phyloP scores from a whole-genome alignment of 2,113 vertebrate genomes.

The Nibea coibor region DNA sequence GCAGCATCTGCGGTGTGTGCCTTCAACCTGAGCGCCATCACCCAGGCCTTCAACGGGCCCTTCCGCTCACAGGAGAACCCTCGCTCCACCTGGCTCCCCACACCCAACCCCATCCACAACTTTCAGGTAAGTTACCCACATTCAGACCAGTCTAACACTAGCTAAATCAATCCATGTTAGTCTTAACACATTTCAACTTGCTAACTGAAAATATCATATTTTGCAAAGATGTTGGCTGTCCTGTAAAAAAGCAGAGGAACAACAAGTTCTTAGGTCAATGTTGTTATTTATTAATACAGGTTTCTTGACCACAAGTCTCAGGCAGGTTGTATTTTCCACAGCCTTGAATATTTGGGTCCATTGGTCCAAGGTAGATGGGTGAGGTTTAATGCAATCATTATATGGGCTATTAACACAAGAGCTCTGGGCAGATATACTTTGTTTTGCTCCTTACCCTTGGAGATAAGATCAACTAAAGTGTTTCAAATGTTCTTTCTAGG shows the following conservation, averaged over 20 bases:
- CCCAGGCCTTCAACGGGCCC: slow-evolving; percentile 95
- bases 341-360: too few relatives aligned
- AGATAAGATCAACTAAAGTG: too few relatives aligned
- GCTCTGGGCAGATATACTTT: too few relatives aligned
- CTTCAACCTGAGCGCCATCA: slow-evolving; percentile 98
- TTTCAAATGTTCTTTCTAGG: too few relatives aligned
- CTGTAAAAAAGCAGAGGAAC: neutral
- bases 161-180: neutral
- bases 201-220: neutral
- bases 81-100: slow-evolving; percentile 96
- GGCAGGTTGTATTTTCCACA: too few relatives aligned
- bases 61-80: slow-evolving; percentile 98
- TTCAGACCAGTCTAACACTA: neutral
- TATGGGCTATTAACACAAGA: too few relatives aligned
- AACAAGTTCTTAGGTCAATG: neutral
- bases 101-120: slow-evolving; percentile 92
- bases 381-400: too few relatives aligned
- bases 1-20: slow-evolving; percentile 97
- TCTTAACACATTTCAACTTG: neutral
- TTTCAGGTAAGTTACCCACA: slow-evolving; percentile 89
- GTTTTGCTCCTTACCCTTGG: too few relatives aligned
- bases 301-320: too few relatives aligned
- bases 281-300: too few relatives aligned
- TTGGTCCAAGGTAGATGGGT: too few relatives aligned
- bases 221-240: neutral